These are phyloP conservation scores for Pantherophis vulpinus DNA, from an alignment of 2,797 vertebrate genomes.

Conservation along the genomic window DNA sequence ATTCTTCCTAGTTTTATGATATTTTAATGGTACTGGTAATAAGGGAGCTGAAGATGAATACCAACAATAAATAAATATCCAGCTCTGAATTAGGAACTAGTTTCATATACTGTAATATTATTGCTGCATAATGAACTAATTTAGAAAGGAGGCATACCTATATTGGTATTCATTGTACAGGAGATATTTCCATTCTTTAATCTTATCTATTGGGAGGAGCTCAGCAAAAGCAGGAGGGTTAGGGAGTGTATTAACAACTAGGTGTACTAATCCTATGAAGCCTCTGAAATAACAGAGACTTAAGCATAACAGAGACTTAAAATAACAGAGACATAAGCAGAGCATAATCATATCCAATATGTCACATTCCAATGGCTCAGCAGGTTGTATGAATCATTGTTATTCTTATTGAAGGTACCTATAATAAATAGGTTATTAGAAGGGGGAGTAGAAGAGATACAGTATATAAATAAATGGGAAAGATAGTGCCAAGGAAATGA, in stretches of 20 bases:
- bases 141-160: slow-evolving; percentile 16
- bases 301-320: too few species aligned
- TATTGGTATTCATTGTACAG: slow-evolving; percentile 28
- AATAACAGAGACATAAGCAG: background rate
- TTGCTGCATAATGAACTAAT: slow-evolving; percentile 2
- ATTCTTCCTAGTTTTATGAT: slow-evolving; percentile 57
- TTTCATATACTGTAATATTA: slow-evolving; percentile 41
- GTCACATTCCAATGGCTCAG: background rate
- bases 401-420: background rate
- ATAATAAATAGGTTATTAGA: background rate
- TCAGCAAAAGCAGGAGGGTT: background rate
- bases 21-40: slow-evolving; percentile 45
- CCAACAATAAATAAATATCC: slow-evolving; percentile 43
- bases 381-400: background rate
- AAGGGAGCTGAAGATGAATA: slow-evolving; percentile 43
- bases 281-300: background rate
- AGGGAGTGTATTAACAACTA: background rate
- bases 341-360: background rate
- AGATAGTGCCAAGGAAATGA: background rate
- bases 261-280: background rate
- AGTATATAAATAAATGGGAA: background rate
- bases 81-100: slow-evolving; percentile 46
- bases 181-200: slow-evolving; percentile 12
- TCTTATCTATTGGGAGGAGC: background rate
- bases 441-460: background rate